Evolutionary conservation across 2,113 vertebrate genomes (phyloP), one percentile per base, ranked within the genome.

Genomic region (Pachyramphus minor): DNA sequence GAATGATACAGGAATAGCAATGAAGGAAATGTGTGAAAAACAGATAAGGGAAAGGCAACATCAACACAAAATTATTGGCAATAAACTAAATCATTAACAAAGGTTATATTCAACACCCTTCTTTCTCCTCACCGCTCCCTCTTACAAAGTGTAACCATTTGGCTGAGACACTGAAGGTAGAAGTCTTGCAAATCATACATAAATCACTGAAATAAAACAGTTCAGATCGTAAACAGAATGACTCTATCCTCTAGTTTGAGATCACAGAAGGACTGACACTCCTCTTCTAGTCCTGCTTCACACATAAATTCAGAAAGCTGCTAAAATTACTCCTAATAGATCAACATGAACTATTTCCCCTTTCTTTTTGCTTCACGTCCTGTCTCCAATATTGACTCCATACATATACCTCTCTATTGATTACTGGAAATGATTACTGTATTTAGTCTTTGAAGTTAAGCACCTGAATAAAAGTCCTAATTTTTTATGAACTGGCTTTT

Each of bases 11-110:
- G 35, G 86, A 95, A 93, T 95, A 87, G 81, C 83, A 93, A 60
- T 90, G 86, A 93, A 81, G 64, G 35, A 95, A 95, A 96, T 75
- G 84, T 95, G 90, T 90, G 79, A 88, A 92, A 95, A 93, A 21
- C 62, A 90, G 95, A 90, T 92, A 95, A 95, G 86, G 69, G 83
- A 91, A 90, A 91, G 21, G n/a, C 64, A 87, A 58, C 33, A 91
- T 52, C 56, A 87, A 89, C 60, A 84, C 18, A 55, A 91, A 95
- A 92, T 84, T 84, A 81, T 81, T 92, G 35, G 24, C 69, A 89
- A 92, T 67, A 92, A 95, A 88, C 8, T 50, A 84, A 88, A 74
- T 78, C 28, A 89, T 83, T 80, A 94, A 39, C 18, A 88, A 93
- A 83, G 50, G 76, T 92, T 83, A 74, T 88, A 91, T 77, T 84